Conservation (phyloP, 2,113 vertebrate species). For the Agelaius phoeniceus region DNA sequence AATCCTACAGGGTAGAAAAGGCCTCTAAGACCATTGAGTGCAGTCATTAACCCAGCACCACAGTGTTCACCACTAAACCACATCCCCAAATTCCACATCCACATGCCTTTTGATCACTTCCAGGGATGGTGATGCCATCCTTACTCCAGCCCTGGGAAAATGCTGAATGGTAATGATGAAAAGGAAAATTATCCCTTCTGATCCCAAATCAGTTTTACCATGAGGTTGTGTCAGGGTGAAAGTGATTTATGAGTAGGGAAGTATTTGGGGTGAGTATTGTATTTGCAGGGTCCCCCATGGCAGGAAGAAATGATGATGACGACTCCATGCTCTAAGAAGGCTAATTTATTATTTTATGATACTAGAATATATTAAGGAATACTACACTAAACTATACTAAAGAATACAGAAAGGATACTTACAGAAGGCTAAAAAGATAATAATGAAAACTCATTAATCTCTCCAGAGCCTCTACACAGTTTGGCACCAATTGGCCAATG, state of each 20-base stretch:
- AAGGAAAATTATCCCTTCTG: neutral
- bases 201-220: neutral
- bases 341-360: too few species aligned
- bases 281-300: too few species aligned
- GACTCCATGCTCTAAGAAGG: too few species aligned
- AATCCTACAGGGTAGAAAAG: neutral
- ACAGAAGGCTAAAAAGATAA: too few species aligned
- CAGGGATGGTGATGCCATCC: neutral
- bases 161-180: too few species aligned
- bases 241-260: neutral
- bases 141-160: neutral
- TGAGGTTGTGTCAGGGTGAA: fast-evolving
- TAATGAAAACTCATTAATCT: too few species aligned
- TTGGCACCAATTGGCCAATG: too few species aligned
- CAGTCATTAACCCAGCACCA: neutral
- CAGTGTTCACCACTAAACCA: neutral
- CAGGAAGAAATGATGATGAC: too few species aligned
- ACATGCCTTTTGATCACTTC: neutral
- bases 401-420: too few species aligned
- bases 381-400: too few species aligned
- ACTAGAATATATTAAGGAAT: too few species aligned
- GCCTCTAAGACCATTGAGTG: neutral
- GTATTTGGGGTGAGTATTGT: neutral
- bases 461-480: too few species aligned
- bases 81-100: neutral